Evolutionary conservation across 2,113 vertebrate genomes (phyloP), one percentile per base, ranked within the genome.

Genomic region (Ochotona curzoniae): DNA sequence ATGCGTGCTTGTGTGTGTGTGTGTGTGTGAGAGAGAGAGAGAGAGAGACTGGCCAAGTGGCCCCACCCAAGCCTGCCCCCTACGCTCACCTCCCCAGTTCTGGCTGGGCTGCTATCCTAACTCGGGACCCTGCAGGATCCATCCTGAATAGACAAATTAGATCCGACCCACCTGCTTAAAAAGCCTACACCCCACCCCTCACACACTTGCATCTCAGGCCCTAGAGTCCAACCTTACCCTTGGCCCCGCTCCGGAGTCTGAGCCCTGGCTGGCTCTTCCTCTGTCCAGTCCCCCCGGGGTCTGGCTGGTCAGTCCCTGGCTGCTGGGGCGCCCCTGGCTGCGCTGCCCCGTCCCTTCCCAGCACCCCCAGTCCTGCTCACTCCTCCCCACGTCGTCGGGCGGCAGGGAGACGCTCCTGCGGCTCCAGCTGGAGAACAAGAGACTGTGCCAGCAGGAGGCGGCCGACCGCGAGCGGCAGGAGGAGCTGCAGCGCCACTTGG

Each of bases 401-500:
- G 1, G 26, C 97, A 99, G 99, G 98, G 99, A 99, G 97, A 98
- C 98, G 0, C 97, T 99, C 81, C 94, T 98, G 67, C 98, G 98
- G 63, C 98, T 99, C 6, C 99, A 99, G 96, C 98, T 98, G 74
- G 99, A 99, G 97, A 99, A 99, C 97, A 99, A 98, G 98, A 98
- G 98, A 97, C 93, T 99, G 89, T 99, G 99, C 54, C 98, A 97
- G 88, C 98, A 99, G 97, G 99, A 99, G 97, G 98, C 98, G 26
- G 97, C 95, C 0, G 98, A 98, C 98, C 97, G 98, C 7, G 98
- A 98, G 93, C 98, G 97, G 78, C 97, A 98, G 21, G 97, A 95
- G 4, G 98, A 98, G 94, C 96, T 98, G 69, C 98, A 99, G 97
- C 97, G 94, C 5, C 98, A 98, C 86, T 98, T 99, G 80, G 99